A percentile compares a stretch with the other conserved stretches of the same genome.
phyloP scores from a whole-genome alignment of 2,888 invertebrate species.

The Cryptophagus acutangulus region DNA sequence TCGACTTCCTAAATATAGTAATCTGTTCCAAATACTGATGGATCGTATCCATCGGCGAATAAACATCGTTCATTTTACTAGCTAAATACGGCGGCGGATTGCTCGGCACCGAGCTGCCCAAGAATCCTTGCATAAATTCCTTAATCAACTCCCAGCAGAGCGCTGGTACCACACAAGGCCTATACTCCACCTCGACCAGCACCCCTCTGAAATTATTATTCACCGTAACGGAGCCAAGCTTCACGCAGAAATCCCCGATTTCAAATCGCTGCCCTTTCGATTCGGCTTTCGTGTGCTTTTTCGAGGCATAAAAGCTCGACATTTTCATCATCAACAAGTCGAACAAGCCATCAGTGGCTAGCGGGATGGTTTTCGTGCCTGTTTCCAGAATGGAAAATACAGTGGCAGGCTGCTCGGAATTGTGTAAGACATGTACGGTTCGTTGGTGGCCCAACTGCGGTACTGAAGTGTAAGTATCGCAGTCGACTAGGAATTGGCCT shows the following conservation, averaged over 20 bases:
- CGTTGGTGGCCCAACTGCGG: constrained; percentile 72
- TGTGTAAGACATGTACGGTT: constrained; percentile 88
- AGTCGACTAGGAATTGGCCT: constrained; percentile 90
- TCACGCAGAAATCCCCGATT: constrained; percentile 88
- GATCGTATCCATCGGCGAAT: constrained; percentile 87
- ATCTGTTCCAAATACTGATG: constrained; percentile 94
- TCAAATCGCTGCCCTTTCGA: constrained; percentile 84
- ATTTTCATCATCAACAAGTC: constrained; percentile 88
- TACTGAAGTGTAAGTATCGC: constrained; percentile 84
- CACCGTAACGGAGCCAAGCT: constrained; percentile 88
- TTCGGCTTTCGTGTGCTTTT: constrained; percentile 80
- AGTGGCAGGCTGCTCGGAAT: constrained; percentile 92
- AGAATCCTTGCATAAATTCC: constrained; percentile 86
- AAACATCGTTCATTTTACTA: constrained; percentile 75
- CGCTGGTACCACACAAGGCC: constrained; percentile 81
- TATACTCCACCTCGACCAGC: constrained; percentile 88
- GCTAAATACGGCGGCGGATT: constrained; percentile 70
- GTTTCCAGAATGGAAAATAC: constrained; percentile 89
- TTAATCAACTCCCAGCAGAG: constrained; percentile 88
- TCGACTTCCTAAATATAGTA: constrained; percentile 77
- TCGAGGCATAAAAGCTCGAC: constrained; percentile 79
- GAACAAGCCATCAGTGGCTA: constrained; percentile 87
- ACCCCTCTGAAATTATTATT: constrained; percentile 92
- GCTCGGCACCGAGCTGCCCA: constrained; percentile 71
- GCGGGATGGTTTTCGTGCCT: constrained; percentile 77